These are phyloP conservation scores for Lasaia peninsularis DNA, from an alignment of 1,140 invertebrate genomes.

Conservation along the genomic window DNA sequence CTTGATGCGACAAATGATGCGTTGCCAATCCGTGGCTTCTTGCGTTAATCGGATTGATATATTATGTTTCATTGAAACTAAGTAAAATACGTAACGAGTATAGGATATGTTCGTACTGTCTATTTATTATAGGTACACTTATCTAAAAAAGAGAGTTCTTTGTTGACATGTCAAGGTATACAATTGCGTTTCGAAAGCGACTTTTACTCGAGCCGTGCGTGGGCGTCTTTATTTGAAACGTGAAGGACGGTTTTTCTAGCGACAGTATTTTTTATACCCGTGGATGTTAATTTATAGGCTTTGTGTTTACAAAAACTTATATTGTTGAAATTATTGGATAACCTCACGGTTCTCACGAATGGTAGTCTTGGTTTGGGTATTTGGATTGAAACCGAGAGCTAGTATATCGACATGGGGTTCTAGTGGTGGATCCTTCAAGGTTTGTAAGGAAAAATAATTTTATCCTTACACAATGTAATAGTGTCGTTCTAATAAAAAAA, in stretches of 20 bases:
- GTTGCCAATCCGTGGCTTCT: too few species aligned
- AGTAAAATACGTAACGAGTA: not conserved
- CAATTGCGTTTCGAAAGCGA: constrained; percentile 61
- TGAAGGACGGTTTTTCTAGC: constrained; percentile 35
- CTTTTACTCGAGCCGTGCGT: constrained; percentile 54
- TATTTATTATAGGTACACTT: constrained; percentile 16
- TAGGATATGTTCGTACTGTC: constrained; percentile 10
- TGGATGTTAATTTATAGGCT: constrained; percentile 43
- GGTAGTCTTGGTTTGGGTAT: too few species aligned
- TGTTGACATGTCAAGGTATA: constrained; percentile 52
- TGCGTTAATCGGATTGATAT: too few species aligned
- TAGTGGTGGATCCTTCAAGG: too few species aligned
- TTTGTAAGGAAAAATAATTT: too few species aligned
- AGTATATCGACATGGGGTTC: too few species aligned
- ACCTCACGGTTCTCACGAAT: too few species aligned
- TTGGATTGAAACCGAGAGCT: too few species aligned
- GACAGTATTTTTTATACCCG: constrained; percentile 36
- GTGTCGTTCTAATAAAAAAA: too few species aligned
- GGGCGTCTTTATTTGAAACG: constrained; percentile 51
- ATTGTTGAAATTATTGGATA: constrained; percentile 21
- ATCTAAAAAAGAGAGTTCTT: constrained; percentile 34
- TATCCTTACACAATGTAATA: too few species aligned
- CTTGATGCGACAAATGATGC: too few species aligned
- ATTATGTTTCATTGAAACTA: not conserved
- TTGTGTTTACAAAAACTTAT: constrained; percentile 30